A percentile compares a stretch with the other conserved stretches of the same genome.
Conservation (phyloP, 2,888 invertebrate genomes). For the Scaptomyza cyrtandrae region DNA sequence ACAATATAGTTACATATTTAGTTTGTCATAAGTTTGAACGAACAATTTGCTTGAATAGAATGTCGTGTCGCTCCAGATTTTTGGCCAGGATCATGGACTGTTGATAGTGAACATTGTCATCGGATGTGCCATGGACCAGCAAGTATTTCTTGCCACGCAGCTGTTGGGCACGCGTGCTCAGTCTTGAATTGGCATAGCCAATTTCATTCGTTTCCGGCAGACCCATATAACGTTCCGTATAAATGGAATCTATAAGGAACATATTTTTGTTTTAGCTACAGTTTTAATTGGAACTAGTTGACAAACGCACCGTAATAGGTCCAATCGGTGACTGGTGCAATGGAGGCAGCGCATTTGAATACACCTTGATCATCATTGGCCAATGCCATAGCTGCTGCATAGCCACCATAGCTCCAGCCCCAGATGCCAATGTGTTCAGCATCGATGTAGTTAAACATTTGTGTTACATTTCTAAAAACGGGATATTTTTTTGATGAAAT, state of each 20-base stretch:
- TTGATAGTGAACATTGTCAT: slow-evolving; percentile 99
- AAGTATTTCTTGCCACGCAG: slow-evolving; percentile 92
- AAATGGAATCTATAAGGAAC: slow-evolving; percentile 92
- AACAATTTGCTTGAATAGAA: slow-evolving; percentile 97
- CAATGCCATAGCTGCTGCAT: slow-evolving; percentile 94
- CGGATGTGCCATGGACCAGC: slow-evolving; percentile 96
- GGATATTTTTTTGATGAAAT: background rate
- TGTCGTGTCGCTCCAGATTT: slow-evolving; percentile 92
- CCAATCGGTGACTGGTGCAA: slow-evolving; percentile 99
- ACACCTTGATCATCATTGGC: slow-evolving; percentile 90
- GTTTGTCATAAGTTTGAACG: slow-evolving; percentile 53
- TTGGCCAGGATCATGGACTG: slow-evolving; percentile 96
- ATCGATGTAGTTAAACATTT: slow-evolving; percentile 90
- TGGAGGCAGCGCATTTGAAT: slow-evolving; percentile 97
- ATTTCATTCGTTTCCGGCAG: slow-evolving; percentile 90
- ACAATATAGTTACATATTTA: background rate
- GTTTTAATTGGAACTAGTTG: rapidly evolving
- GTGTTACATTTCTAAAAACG: slow-evolving; percentile 85
- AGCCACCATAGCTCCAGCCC: slow-evolving; percentile 99
- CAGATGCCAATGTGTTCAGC: slow-evolving; percentile 94
- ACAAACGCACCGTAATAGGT: slow-evolving; percentile 92
- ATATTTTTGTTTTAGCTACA: too few species aligned
- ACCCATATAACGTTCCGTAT: slow-evolving; percentile 98
- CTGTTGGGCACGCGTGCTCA: slow-evolving; percentile 89
- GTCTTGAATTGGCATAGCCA: slow-evolving; percentile 91